These are phyloP conservation scores for Buceros bicornis DNA, from an alignment of 2,797 vertebrate genomes.

Conservation along the genomic window DNA sequence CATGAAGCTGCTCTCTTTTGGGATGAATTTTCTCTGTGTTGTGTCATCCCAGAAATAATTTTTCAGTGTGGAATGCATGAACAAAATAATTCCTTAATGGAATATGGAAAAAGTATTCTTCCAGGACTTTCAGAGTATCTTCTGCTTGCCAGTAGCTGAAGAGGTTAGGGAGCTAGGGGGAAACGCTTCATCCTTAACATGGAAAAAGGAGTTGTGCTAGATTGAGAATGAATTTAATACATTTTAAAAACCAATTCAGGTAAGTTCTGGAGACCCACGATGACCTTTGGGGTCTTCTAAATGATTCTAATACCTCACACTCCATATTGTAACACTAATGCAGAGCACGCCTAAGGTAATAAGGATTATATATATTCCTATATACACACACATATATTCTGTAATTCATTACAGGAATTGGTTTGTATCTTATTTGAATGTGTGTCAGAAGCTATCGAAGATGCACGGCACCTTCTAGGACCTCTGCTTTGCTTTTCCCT, in stretches of 20 bases:
- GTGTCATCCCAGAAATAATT: constrained; percentile 18
- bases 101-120: constrained; percentile 27
- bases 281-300: neutral
- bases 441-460: neutral
- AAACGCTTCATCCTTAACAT: neutral
- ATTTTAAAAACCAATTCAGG: neutral
- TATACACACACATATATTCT: neutral
- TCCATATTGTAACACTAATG: neutral
- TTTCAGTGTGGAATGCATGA: constrained; percentile 7
- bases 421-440: neutral
- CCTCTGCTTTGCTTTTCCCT: neutral
- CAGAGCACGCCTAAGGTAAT: neutral
- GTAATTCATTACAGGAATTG: neutral
- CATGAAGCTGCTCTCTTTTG: neutral
- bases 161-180: neutral
- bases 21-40: constrained; percentile 7
- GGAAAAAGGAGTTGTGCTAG: neutral
- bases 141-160: constrained; percentile 24
- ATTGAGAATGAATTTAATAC: neutral
- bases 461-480: neutral
- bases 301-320: neutral
- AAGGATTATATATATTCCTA: neutral
- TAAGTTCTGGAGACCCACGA: neutral
- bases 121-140: constrained; percentile 5
- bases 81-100: constrained; percentile 14